Conservation (phyloP, 1,140 invertebrate species). For the Pseudomyrmex flavicornis region DNA sequence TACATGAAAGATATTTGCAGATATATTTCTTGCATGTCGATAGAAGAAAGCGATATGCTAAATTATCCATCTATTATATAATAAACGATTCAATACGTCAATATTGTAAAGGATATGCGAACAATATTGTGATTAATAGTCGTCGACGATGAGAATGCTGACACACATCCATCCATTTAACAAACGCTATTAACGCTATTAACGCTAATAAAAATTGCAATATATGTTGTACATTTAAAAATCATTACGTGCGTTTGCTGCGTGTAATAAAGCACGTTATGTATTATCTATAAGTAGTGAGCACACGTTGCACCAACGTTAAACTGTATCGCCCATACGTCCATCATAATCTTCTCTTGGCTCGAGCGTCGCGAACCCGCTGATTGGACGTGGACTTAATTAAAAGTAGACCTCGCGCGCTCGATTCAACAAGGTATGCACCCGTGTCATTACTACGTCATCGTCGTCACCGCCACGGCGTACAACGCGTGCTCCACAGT, state of each 20-base stretch:
- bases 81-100: not conserved
- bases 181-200: slow-evolving; percentile 5
- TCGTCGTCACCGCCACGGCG: not conserved
- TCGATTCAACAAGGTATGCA: not conserved
- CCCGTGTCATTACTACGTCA: not conserved
- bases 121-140: slow-evolving; percentile 37
- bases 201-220: not conserved
- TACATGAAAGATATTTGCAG: not conserved
- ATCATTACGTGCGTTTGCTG: not conserved
- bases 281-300: not conserved
- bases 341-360: not conserved
- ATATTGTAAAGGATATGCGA: slow-evolving; percentile 9
- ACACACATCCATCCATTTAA: not conserved
- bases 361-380: not conserved
- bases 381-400: slow-evolving; percentile 55
- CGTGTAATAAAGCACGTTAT: not conserved
- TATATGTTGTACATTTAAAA: not conserved
- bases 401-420: slow-evolving; percentile 54
- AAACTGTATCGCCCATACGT: slow-evolving; percentile 2
- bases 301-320: not conserved
- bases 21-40: no score
- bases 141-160: not conserved
- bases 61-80: not conserved
- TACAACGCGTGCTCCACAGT: not conserved
- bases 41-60: not conserved